Evolutionary conservation across 2,113 vertebrate species (phyloP).

Genomic region (zebrafish (Danio rerio)): GRCz12tu NC_133182.1:48054001-48054500

Average conservation of each 20-base stretch:
- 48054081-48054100: constrained; percentile 68
- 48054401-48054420: not conserved
- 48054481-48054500: not conserved
- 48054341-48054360: constrained; percentile 24
- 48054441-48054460: not conserved
- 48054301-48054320: constrained; percentile 34
- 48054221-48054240: constrained; percentile 52
- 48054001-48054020: constrained; percentile 44
- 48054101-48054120: constrained; percentile 66
- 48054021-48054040: constrained; percentile 60
- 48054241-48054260: constrained; percentile 49
- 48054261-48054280: constrained; percentile 33
- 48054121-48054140: constrained; percentile 67
- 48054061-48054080: constrained; percentile 64
- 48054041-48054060: constrained; percentile 64
- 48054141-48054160: constrained; percentile 52
- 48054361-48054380: constrained; percentile 40
- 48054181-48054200: constrained; percentile 62
- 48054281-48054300: constrained; percentile 6
- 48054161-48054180: constrained; percentile 61
- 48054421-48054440: not conserved
- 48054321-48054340: constrained; percentile 41
- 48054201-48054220: constrained; percentile 67
- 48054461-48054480: not conserved
- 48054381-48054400: constrained; percentile 50